Conservation (phyloP, 2,888 invertebrate species). For the Trachelus iudaicus region DNA sequence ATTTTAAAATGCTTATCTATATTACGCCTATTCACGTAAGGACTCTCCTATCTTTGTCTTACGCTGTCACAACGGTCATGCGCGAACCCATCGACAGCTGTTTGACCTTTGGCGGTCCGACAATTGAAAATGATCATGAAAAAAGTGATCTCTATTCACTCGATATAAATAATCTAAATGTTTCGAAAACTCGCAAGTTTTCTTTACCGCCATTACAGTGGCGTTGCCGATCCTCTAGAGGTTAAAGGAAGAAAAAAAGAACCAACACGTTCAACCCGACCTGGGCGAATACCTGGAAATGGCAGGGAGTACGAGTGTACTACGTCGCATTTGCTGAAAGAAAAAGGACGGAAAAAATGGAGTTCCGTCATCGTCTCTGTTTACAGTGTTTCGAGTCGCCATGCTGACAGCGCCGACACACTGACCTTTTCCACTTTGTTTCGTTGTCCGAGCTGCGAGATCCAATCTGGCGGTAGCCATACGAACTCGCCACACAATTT, state of each 20-base stretch:
- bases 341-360: neutral
- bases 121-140: no score
- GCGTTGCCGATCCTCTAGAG: no score
- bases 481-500: neutral
- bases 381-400: neutral
- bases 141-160: no score
- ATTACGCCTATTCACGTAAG: neutral
- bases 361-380: neutral
- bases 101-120: neutral
- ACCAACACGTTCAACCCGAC: neutral
- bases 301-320: neutral
- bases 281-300: neutral
- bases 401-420: constrained; percentile 1
- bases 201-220: no score
- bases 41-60: neutral
- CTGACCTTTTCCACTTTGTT: constrained; percentile 3
- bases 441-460: constrained; percentile 2
- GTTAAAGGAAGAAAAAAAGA: neutral
- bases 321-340: neutral
- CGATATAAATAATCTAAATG: no score
- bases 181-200: no score
- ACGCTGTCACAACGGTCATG: neutral
- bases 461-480: neutral
- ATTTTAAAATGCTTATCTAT: neutral
- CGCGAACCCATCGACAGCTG: neutral